Evolutionary conservation across 2,888 invertebrate genomes (phyloP), one percentile per base, ranked within the genome.

Genomic region (Choreutis nemorana): DNA sequence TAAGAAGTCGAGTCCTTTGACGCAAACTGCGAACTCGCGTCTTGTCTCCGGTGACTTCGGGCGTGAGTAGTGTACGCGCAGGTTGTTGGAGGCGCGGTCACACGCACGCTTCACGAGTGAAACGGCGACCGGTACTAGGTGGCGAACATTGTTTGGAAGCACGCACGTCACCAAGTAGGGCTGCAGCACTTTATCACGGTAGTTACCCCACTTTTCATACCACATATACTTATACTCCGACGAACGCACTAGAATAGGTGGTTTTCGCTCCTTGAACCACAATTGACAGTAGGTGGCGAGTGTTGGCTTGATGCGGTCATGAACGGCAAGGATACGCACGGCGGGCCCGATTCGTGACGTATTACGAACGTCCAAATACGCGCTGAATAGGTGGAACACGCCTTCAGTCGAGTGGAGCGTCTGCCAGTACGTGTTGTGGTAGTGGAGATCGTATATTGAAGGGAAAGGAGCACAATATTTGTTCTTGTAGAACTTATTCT

Each of bases 381-480:
- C 95, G 6, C 93, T 93, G 62, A 89, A 94, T 12, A 95, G 70
- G 60, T 94, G 92, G 55, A 94, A 94, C 2, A 92, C 91, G n/a
- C 94, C 93, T 48, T 93, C 90, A 22, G 84, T 82, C 4, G 91
- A 87, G 42, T 84, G 84, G 56, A 94, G 58, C 27, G 89, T 90
- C 70, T 95, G 95, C 95, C 95, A 95, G 65, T 94, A 94, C 30
- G 92, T 85, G 59, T 95, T 95, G 71, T 94, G 94, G 75, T 93
- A 95, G 61, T 94, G 91, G 38, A 95, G 75, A 52, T 95, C 94
- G 65, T 90, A 94, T 44, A 94, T 87, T 34, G 87, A 90, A 1
- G 95, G 95, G 61, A 91, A 92, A 41, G 88, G 86, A 33, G 91
- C 90, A 70, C 92, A 93, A 34, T 86, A 86, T 44, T 84, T 84